Conservation (phyloP, 2,797 vertebrate species). For the Gymnoscopelus microlampas region DNA sequence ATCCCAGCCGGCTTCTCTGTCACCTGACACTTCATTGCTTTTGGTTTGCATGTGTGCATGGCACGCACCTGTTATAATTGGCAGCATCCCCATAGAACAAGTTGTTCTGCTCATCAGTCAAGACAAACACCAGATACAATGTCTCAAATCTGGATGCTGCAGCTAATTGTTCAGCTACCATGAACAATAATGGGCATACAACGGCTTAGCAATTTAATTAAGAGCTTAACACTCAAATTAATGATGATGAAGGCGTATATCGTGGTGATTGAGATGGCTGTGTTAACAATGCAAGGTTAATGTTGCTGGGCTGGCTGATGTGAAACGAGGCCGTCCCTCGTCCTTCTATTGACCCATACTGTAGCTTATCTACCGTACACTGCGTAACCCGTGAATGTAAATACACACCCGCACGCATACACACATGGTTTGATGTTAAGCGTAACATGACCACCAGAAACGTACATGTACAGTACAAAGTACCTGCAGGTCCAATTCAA, state of each 20-base stretch:
- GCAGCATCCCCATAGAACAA: background rate
- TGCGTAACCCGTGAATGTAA: slow-evolving; percentile 15
- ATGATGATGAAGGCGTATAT: background rate
- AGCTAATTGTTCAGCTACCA: background rate
- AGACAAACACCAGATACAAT: background rate
- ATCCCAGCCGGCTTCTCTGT: slow-evolving; percentile 20
- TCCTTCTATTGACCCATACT: slow-evolving; percentile 46
- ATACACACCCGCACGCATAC: slow-evolving; percentile 17
- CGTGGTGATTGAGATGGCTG: background rate
- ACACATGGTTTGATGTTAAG: background rate
- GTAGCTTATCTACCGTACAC: slow-evolving; percentile 45
- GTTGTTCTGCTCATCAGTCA: background rate
- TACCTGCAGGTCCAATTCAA: slow-evolving; percentile 5
- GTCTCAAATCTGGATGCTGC: background rate
- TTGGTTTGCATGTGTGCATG: background rate
- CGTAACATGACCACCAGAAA: slow-evolving; percentile 5
- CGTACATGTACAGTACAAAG: background rate
- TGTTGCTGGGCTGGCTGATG: background rate
- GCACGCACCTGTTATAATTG: background rate
- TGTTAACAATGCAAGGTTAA: background rate
- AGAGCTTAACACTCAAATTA: background rate
- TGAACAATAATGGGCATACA: slow-evolving; percentile 15
- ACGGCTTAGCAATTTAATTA: slow-evolving; percentile 9
- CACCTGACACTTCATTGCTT: slow-evolving; percentile 50
- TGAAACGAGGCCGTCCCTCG: slow-evolving; percentile 3